Base-by-base conservation (phyloP, 2,113 vertebrate species). In the Nothobranchius furzeri region DNA sequence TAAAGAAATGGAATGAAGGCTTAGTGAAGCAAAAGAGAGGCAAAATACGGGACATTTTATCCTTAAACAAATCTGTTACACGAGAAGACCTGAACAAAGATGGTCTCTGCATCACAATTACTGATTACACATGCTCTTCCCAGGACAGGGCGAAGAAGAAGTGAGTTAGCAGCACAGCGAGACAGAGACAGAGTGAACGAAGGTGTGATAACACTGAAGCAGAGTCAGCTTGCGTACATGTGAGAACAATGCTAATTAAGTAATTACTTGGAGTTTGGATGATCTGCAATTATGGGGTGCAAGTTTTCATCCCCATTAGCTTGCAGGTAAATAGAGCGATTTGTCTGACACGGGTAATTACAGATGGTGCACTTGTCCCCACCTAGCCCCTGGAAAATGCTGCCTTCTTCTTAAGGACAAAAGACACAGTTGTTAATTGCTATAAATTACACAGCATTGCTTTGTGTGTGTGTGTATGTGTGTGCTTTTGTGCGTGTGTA, bases 321-420 rank as follows among this genome's bases (percentile, higher is more conserved):
- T 79, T 77, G 75, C 70, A 84, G 81, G 88, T 88, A 90, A 88
- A 87, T 77, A 78, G 64, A 84, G 68, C 53, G 58, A 70, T 78
- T 73, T 73, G 68, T 85, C 69, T 80, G 62, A 55, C 76, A 79
- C 47, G 61, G n/a, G 71, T 86, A 87, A 85, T 89, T 81, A 55
- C 64, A 82, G 68, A 71, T 48, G 71, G 73, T 63, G 54, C 49
- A 69, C 64, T 76, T 77, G 73, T 64, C 69, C 56, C 49, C 70
- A 60, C 60, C 67, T 57, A 64, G 63, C 51, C 64, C 68, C 73
- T 68, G 36, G 64, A 86, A 45, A 55, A 62, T 42, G 53, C 25
- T 30, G 24, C 68, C 71, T 61, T 75, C 58, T 43, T 76, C 45
- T 17, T 14, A 62, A 76, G 61, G 43, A 60, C 63, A 80, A 64